phyloP scores from a whole-genome alignment of 2,888 invertebrate genomes.

The Lasioglossum oenotherae region DNA sequence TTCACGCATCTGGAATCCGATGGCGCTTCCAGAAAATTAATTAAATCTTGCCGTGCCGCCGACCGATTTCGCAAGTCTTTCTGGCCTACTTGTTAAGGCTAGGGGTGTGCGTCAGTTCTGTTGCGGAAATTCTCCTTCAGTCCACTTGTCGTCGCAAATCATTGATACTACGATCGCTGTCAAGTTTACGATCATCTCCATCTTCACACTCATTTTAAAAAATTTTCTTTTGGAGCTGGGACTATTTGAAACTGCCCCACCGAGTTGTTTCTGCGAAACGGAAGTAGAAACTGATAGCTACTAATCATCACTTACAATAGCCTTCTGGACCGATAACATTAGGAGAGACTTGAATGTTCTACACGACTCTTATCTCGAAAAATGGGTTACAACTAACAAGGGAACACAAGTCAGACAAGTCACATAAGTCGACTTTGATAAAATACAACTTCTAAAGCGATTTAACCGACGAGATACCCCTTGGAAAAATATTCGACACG shows the following conservation, averaged over 20 bases:
- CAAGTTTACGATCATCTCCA: neutral
- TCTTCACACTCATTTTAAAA: neutral
- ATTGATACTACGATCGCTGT: neutral
- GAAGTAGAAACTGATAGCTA: neutral
- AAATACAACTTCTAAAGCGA: neutral
- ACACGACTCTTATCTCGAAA: neutral
- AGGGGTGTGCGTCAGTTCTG: neutral
- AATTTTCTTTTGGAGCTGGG: neutral
- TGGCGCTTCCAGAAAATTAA: conserved; percentile 55
- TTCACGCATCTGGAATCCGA: conserved; percentile 57
- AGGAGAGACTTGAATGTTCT: neutral
- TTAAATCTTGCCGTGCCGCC: conserved; percentile 23
- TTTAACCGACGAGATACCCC: neutral
- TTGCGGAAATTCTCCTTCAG: neutral
- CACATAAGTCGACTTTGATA: neutral
- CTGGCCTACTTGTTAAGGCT: conserved; percentile 1
- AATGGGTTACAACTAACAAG: neutral
- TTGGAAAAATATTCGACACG: neutral
- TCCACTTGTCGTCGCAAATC: neutral
- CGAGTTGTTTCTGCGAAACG: neutral
- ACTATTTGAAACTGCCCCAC: neutral
- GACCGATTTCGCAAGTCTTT: neutral
- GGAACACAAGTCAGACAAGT: neutral
- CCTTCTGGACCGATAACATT: neutral
- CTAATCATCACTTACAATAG: neutral